These are phyloP conservation scores for Paramormyrops hopkinsi DNA, from an alignment of 2,797 vertebrate species.

Conservation along the genomic window DNA sequence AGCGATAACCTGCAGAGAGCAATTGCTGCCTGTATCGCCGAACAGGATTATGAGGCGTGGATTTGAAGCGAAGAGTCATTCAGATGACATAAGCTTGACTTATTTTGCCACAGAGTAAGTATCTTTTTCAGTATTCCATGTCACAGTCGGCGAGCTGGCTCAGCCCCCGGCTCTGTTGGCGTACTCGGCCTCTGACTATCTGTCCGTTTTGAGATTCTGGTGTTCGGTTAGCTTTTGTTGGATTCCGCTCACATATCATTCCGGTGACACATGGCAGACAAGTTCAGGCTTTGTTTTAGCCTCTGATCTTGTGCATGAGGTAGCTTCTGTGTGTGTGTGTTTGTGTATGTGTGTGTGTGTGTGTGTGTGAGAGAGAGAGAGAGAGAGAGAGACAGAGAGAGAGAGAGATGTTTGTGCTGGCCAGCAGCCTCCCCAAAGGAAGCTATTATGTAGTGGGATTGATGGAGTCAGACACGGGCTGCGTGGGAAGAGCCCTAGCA, in stretches of 20 bases:
- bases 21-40: not conserved
- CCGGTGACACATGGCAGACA: slow-evolving; percentile 33
- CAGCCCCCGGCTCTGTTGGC: slow-evolving; percentile 28
- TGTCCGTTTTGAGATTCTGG: slow-evolving; percentile 28
- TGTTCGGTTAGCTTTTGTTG: slow-evolving; percentile 37
- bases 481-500: not conserved
- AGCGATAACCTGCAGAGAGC: not conserved
- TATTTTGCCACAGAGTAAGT: not conserved
- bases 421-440: not conserved
- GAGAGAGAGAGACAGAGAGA: not conserved
- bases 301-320: not conserved
- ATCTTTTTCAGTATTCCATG: not conserved
- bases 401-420: not conserved
- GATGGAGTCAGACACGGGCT: not conserved
- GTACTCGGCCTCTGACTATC: slow-evolving; percentile 19
- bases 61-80: not conserved
- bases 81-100: not conserved
- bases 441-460: not conserved
- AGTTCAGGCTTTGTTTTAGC: slow-evolving; percentile 28
- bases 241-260: slow-evolving; percentile 27
- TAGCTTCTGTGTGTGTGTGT: not conserved
- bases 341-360: not conserved
- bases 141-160: not conserved
- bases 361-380: no score
- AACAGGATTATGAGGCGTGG: not conserved